Conservation (phyloP, 1,140 invertebrate species). For the Drosophila parabipectinata region DNA sequence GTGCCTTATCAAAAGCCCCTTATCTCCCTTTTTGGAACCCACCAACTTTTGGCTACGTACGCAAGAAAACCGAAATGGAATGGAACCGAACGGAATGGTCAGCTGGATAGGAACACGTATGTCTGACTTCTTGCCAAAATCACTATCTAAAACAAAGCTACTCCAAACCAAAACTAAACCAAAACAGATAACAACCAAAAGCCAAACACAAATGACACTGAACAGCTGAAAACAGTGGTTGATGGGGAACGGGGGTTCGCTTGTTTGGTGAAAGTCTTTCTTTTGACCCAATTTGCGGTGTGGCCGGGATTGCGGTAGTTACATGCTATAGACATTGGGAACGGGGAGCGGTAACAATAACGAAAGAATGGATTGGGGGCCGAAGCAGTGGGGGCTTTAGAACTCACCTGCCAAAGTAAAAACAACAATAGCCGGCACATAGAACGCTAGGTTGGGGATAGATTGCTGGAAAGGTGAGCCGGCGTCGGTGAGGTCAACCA, state of each 20-base stretch:
- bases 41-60: constrained; percentile 65
- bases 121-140: constrained; percentile 13
- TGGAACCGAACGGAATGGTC: constrained; percentile 13
- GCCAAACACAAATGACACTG: constrained; percentile 35
- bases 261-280: constrained; percentile 65
- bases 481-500: constrained; percentile 86
- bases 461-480: constrained; percentile 89
- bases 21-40: constrained; percentile 43
- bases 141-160: constrained; percentile 15
- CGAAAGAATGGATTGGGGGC: background rate
- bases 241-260: constrained; percentile 12
- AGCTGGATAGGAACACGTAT: constrained; percentile 56
- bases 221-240: constrained; percentile 2
- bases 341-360: background rate
- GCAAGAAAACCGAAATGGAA: constrained; percentile 43
- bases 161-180: constrained; percentile 29
- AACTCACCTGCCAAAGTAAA: constrained; percentile 89
- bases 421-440: constrained; percentile 90
- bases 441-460: constrained; percentile 91
- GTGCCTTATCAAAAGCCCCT: constrained; percentile 50
- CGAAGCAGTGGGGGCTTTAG: background rate
- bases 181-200: constrained; percentile 35
- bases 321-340: constrained; percentile 10
- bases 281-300: constrained; percentile 54
- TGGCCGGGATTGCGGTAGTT: constrained; percentile 18